phyloP scores from a whole-genome alignment of 2,113 vertebrate species.

The Poecile atricapillus region DNA sequence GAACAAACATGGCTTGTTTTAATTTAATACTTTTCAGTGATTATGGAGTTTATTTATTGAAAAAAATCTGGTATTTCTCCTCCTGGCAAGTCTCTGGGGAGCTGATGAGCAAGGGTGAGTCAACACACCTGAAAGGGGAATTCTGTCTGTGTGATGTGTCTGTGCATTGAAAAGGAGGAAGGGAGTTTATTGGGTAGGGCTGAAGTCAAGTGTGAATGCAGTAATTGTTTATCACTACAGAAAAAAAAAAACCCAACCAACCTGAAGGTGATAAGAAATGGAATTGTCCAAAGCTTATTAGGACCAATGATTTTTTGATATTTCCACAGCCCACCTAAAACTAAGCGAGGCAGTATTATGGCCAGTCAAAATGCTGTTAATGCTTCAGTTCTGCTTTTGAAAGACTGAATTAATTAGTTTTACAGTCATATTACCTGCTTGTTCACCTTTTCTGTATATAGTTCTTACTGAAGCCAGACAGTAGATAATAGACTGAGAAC shows the following conservation, averaged over 20 bases:
- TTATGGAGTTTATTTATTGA: not conserved
- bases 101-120: not conserved
- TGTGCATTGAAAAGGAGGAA: not conserved
- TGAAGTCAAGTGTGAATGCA: not conserved
- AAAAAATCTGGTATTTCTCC: not conserved
- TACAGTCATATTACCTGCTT: not conserved
- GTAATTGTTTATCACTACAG: not conserved
- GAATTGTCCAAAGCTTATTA: not conserved
- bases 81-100: not conserved
- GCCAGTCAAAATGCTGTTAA: not conserved
- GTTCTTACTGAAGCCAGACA: not conserved
- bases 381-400: not conserved
- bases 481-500: not conserved
- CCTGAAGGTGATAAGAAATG: not conserved
- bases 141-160: not conserved
- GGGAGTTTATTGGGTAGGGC: not conserved
- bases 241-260: not conserved
- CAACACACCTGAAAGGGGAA: not conserved
- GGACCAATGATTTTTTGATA: not conserved
- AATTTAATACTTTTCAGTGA: not conserved
- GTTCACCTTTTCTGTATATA: not conserved
- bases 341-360: not conserved
- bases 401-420: not conserved
- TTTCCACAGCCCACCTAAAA: not conserved
- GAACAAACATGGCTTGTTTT: not conserved